phyloP scores from a whole-genome alignment of 2,888 invertebrate species.

The Osmoderma eremita region DNA sequence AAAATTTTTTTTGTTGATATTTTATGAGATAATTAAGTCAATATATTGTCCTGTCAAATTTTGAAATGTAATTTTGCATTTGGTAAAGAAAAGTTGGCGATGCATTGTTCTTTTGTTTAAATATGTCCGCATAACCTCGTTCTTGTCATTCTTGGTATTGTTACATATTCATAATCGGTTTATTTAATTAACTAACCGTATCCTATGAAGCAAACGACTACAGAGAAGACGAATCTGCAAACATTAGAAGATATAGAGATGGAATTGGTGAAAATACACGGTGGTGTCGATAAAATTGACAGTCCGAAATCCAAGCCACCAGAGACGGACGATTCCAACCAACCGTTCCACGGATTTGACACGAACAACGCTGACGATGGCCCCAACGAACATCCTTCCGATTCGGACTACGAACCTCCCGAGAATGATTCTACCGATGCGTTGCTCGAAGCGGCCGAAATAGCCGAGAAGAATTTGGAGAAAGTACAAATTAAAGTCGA shows the following conservation, averaged over 20 bases:
- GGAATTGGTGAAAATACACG: conserved; percentile 60
- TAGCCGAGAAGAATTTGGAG: conserved; percentile 53
- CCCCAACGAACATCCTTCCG: conserved; percentile 58
- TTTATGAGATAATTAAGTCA: too few species aligned
- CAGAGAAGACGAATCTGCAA: conserved; percentile 48
- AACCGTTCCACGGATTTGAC: conserved; percentile 49
- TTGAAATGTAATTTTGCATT: too few species aligned
- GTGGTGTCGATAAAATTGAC: conserved; percentile 45
- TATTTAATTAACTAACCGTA: background rate
- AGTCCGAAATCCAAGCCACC: conserved; percentile 30
- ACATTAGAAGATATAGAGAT: conserved; percentile 61
- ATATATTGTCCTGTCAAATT: too few species aligned
- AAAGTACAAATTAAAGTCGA: conserved; percentile 55
- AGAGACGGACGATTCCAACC: conserved; percentile 44
- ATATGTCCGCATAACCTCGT: conserved; percentile 8
- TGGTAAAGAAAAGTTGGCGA: conserved; percentile 8
- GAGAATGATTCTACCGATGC: conserved; percentile 48
- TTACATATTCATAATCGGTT: background rate
- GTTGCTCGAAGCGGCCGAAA: conserved; percentile 52
- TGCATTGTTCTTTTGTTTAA: conserved; percentile 8
- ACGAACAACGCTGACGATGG: conserved; percentile 57
- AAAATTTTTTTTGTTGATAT: too few species aligned
- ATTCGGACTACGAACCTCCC: conserved; percentile 58
- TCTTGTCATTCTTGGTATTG: background rate
- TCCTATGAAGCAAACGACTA: conserved; percentile 22